Evolutionary conservation across 1,140 invertebrate genomes (phyloP).

Genomic region (Pseudomyrmex sp.): DNA sequence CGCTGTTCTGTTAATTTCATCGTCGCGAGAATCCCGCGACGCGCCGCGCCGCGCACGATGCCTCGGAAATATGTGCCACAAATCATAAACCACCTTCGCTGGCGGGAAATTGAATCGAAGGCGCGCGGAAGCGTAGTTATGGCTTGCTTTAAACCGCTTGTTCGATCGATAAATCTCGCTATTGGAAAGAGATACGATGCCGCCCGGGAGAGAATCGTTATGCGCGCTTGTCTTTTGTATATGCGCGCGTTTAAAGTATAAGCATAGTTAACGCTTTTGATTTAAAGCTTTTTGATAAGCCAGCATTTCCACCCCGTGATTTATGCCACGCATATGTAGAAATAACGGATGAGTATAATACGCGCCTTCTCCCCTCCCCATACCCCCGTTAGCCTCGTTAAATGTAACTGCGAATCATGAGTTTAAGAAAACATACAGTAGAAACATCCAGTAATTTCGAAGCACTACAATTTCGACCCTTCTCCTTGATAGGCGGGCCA

Average conservation of each 20-base stretch:
- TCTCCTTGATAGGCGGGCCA: too few relatives aligned
- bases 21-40: constrained; percentile 48
- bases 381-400: too few relatives aligned
- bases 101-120: constrained; percentile 59
- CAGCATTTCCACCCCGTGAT: constrained; percentile 7
- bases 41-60: constrained; percentile 27
- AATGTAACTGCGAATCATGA: too few relatives aligned
- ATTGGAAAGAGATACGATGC: constrained; percentile 25
- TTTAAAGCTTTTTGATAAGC: constrained; percentile 45
- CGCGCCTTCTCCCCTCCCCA: too few relatives aligned
- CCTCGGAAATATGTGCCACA: constrained; percentile 60
- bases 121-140: constrained; percentile 39
- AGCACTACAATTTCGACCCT: too few relatives aligned
- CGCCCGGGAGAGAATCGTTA: constrained; percentile 31
- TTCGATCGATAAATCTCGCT: constrained; percentile 54
- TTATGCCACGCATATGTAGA: constrained; percentile 14
- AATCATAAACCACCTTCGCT: constrained; percentile 56
- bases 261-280: constrained; percentile 30
- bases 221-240: constrained; percentile 41
- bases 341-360: constrained; percentile 22
- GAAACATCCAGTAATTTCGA: too few relatives aligned
- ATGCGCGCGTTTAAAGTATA: background rate
- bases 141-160: constrained; percentile 34
- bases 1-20: constrained; percentile 58
- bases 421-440: too few relatives aligned